Evolutionary conservation across 2,888 invertebrate species (phyloP), one percentile per base, ranked within the genome.

Genomic region (Cataglyphis rosenhaueri): DNA sequence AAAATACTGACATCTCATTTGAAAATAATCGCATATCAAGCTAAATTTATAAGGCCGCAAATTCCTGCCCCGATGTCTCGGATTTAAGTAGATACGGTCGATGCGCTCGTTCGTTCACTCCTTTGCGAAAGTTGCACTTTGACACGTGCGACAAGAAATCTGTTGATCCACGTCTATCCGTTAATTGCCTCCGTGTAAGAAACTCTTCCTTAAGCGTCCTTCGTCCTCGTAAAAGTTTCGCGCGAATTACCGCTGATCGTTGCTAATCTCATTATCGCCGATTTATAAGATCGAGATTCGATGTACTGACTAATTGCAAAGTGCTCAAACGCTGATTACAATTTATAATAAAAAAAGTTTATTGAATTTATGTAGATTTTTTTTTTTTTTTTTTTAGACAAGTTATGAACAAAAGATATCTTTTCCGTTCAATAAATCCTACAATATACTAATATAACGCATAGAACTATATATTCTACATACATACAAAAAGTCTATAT

Each of bases 1-100:
- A 59, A 70, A 68, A 74, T 66, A 73, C n/a, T n/a, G 59, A 29
- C 62, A 66, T 78, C 65, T 61, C 75, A 82, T 87, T 48, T 52
- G 82, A 85, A 87, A 87, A 81, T 76, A 87, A 81, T 76, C 66
- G 57, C 85, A 68, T 73, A 57, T 48, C 66, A 59, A n/a, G 55
- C n/a, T 15, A 55, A 81, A 83, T 85, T 83, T 62, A 81, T 84
- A 78, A 78, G 55, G 41, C 65, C 59, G 35, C 68, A 44, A 57
- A 73, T 68, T 71, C 29, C 35, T 52, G 25, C 38, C 15, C 59
- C 10, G 64, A 48, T 38, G 66, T 21, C 66, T 75, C 55, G n/a
- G 38, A 29, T 68, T 78, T 65, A 75, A 61, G 68, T 82, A 55
- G 78, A 75, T 61, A 35, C 55, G 61, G 55, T 44, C 61, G 61